Conservation (phyloP, 2,888 invertebrate genomes). For the Cryptocephalus moraei region DNA sequence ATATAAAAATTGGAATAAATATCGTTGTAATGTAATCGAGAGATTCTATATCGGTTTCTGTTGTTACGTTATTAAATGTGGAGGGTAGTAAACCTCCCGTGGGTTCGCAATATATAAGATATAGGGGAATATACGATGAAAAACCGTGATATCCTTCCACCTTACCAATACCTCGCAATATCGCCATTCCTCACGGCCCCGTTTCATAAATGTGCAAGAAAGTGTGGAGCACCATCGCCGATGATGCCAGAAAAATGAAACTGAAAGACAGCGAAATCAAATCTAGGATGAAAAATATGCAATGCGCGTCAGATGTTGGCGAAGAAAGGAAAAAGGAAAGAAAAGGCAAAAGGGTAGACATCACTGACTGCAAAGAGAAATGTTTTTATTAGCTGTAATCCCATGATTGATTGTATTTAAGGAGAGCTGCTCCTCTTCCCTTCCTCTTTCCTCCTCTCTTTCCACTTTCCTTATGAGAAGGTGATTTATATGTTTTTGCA, state of each 20-base stretch:
- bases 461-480: conserved; percentile 5
- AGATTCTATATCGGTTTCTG: too few relatives aligned
- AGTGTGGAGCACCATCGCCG: background rate
- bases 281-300: conserved; percentile 38
- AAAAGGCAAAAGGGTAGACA: conserved; percentile 23
- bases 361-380: conserved; percentile 35
- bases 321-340: conserved; percentile 31
- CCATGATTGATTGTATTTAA: conserved; percentile 39
- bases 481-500: conserved; percentile 11
- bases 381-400: conserved; percentile 42
- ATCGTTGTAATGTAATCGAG: too few relatives aligned
- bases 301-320: conserved; percentile 29
- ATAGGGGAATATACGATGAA: too few relatives aligned
- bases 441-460: conserved; percentile 8
- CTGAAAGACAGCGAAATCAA: conserved; percentile 26
- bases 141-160: too few relatives aligned
- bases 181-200: background rate
- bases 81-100: too few relatives aligned
- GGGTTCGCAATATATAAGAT: too few relatives aligned
- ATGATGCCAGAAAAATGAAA: conserved; percentile 16
- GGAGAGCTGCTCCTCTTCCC: conserved; percentile 6
- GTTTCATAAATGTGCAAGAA: background rate
- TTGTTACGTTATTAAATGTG: too few relatives aligned
- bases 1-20: too few relatives aligned
- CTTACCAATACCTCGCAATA: background rate